Conservation (phyloP, 2,797 vertebrate species). For the Lophius americanus region DNA sequence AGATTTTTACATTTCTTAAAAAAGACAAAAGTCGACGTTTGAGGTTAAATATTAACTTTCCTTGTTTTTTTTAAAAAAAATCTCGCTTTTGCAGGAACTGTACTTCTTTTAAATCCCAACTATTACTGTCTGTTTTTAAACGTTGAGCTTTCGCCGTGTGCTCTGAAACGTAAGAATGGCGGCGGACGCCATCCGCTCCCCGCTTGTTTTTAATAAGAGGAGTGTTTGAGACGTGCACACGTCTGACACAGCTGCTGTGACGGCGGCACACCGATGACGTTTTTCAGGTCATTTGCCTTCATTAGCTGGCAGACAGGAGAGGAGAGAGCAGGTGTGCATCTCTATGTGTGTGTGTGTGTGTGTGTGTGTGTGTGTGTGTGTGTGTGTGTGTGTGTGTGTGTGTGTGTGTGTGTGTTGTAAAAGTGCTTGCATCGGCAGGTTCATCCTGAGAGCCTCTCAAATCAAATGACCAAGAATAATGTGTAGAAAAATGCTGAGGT, state of each 20-base stretch:
- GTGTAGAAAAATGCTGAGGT: constrained; percentile 74
- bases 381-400: constrained; percentile 21
- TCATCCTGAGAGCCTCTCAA: constrained; percentile 71
- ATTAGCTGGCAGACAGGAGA: constrained; percentile 15
- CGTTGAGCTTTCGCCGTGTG: too few species aligned
- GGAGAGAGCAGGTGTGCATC: constrained; percentile 2
- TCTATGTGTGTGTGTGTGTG: not conserved
- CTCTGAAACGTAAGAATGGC: too few species aligned
- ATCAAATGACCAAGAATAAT: constrained; percentile 78
- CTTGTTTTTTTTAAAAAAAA: too few species aligned
- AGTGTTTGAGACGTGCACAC: not conserved
- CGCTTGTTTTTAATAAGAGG: too few species aligned
- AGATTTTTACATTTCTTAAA: too few species aligned
- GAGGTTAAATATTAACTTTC: too few species aligned
- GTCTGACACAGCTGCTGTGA: constrained; percentile 4
- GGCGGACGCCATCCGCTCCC: too few species aligned
- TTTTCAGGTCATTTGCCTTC: constrained; percentile 33
- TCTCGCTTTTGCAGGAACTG: too few species aligned
- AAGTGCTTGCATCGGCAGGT: constrained; percentile 76
- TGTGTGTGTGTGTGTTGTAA: constrained; percentile 33
- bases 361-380: constrained; percentile 21
- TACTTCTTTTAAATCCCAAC: too few species aligned
- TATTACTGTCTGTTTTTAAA: too few species aligned
- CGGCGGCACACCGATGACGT: constrained; percentile 1
- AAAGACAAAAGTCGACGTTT: too few species aligned